These are phyloP conservation scores for Psilanteris sp. DNA, from an alignment of 1,140 invertebrate genomes.

Conservation along the genomic window DNA sequence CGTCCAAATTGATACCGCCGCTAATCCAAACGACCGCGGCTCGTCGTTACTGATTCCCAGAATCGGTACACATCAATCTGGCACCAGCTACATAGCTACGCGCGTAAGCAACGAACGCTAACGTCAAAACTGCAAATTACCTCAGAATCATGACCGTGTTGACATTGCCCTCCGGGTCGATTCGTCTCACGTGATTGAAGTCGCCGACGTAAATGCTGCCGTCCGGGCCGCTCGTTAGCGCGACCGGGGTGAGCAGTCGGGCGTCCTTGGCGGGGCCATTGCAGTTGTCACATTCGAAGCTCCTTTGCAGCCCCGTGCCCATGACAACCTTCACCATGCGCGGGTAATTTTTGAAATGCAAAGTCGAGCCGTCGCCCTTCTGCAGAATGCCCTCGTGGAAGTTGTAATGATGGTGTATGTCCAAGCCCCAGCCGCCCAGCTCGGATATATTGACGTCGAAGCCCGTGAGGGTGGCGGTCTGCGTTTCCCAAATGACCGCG, in stretches of 20 bases:
- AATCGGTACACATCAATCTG: no score
- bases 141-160: slow-evolving; percentile 95
- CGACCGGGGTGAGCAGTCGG: slow-evolving; percentile 93
- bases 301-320: slow-evolving; percentile 93
- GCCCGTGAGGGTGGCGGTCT: slow-evolving; percentile 95
- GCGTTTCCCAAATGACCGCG: slow-evolving; percentile 94
- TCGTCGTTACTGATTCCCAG: no score
- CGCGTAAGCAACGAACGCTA: no score
- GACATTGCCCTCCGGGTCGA: slow-evolving; percentile 94
- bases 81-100: no score
- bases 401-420: slow-evolving; percentile 99
- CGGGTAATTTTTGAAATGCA: slow-evolving; percentile 96
- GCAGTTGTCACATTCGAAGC: slow-evolving; percentile 88
- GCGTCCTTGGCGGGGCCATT: slow-evolving; percentile 92
- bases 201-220: slow-evolving; percentile 98
- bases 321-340: slow-evolving; percentile 94
- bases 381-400: slow-evolving; percentile 98
- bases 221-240: slow-evolving; percentile 95
- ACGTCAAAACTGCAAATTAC: slow-evolving; percentile 66
- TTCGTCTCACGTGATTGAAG: slow-evolving; percentile 95
- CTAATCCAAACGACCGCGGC: no score
- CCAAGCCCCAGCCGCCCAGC: slow-evolving; percentile 97
- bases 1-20: no score
- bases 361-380: slow-evolving; percentile 95
- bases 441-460: slow-evolving; percentile 98